Percentiles rank a stretch among this genome's conserved stretches.
Evolutionary conservation across 2,113 vertebrate genomes (phyloP).

Genomic region (Emydocephalus ijimae): DNA sequence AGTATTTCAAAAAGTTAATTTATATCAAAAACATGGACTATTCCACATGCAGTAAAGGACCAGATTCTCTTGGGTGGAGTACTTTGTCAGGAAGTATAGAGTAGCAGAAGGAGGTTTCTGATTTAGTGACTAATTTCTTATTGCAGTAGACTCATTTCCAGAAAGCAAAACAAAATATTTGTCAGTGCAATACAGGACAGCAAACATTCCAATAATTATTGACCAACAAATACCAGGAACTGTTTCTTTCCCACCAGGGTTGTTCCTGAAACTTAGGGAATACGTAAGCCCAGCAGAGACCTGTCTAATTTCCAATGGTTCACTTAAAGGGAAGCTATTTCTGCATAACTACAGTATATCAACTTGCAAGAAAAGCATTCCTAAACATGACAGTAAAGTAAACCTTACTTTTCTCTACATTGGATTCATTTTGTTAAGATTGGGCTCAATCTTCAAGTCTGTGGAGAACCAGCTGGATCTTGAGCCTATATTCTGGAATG

Average conservation of each 20-base stretch:
- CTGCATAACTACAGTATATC: neutral
- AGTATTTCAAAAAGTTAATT: neutral
- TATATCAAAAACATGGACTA: neutral
- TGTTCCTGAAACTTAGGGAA: neutral
- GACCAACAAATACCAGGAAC: neutral
- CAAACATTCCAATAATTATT: constrained; percentile 3
- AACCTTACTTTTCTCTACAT: no score
- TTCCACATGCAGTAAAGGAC: neutral
- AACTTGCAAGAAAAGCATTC: neutral
- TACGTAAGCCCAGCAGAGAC: neutral
- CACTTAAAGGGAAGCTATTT: neutral
- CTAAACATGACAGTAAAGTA: neutral
- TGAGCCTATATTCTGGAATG: no score
- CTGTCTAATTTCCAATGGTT: neutral
- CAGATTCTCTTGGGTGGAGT: no score
- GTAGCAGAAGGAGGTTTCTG: neutral
- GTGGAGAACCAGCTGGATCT: no score
- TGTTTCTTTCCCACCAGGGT: neutral
- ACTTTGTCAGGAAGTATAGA: neutral
- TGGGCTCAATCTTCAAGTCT: no score
- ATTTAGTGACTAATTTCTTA: neutral
- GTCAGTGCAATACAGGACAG: neutral
- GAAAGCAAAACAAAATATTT: neutral
- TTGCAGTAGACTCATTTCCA: neutral
- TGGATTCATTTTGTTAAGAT: no score